Evolutionary conservation across 1,140 invertebrate genomes (phyloP).

Genomic region (Ceratina japonica): DNA sequence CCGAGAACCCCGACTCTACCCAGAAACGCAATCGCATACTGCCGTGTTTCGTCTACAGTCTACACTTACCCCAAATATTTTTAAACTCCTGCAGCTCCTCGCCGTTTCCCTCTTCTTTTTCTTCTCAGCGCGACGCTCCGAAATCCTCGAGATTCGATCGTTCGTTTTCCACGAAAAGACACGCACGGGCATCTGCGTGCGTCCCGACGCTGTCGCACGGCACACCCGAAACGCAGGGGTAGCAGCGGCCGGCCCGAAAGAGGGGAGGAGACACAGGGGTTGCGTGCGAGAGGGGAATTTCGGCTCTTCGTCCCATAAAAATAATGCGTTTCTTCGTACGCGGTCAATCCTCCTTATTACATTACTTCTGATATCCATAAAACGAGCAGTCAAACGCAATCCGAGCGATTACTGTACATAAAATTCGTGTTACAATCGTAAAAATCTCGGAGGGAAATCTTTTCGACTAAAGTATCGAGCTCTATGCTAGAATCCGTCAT

Average conservation of each 20-base stretch:
- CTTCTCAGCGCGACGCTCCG: conserved; percentile 21
- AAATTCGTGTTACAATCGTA: too few species aligned
- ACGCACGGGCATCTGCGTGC: conserved; percentile 44
- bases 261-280: conserved; percentile 41
- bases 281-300: conserved; percentile 39
- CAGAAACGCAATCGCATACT: conserved; percentile 43
- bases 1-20: conserved; percentile 44
- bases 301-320: neutral
- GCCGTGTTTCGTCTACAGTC: conserved; percentile 44
- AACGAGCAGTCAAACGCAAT: too few species aligned
- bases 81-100: conserved; percentile 39
- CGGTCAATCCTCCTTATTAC: neutral
- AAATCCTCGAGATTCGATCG: conserved; percentile 42
- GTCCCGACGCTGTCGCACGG: conserved; percentile 26
- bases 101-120: neutral
- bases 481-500: neutral
- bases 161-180: conserved; percentile 48
- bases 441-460: neutral
- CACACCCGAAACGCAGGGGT: conserved; percentile 20
- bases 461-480: neutral
- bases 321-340: neutral
- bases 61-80: conserved; percentile 62
- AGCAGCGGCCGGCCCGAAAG: neutral
- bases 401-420: too few species aligned
- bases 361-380: neutral